phyloP scores from a whole-genome alignment of 2,113 vertebrate species.

The Festucalex cinctus region DNA sequence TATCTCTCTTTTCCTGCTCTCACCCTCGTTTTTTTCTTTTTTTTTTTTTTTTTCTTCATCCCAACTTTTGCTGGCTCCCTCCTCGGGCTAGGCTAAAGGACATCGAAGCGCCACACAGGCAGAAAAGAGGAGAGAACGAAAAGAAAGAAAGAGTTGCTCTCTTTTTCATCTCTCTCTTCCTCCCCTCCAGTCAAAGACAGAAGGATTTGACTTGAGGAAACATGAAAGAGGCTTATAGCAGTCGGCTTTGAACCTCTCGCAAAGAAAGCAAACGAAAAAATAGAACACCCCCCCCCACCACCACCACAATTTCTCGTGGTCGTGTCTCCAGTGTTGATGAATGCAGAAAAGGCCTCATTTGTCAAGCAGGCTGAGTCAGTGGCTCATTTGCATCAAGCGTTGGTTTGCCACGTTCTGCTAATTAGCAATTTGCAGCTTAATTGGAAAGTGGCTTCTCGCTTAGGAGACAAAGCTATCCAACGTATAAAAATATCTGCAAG shows the following conservation, averaged over 20 bases:
- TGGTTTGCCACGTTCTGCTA: conserved; percentile 77
- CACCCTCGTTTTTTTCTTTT: conserved; percentile 13
- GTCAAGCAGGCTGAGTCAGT: conserved; percentile 80
- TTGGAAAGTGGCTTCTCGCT: conserved; percentile 73
- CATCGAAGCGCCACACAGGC: conserved; percentile 47
- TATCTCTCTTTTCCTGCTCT: conserved; percentile 27
- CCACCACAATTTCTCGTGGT: conserved; percentile 66
- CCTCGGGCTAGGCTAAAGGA: conserved; percentile 67
- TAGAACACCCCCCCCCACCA: conserved; percentile 48
- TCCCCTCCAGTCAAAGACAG: conserved; percentile 72
- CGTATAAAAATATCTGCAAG: conserved; percentile 72
- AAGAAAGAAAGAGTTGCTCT: conserved; percentile 67
- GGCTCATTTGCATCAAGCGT: conserved; percentile 78
- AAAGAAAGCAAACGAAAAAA: conserved; percentile 55
- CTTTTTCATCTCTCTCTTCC: conserved; percentile 71
- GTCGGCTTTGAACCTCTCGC: conserved; percentile 75
- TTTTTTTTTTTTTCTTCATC: conserved; percentile 29
- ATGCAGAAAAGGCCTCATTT: conserved; percentile 78
- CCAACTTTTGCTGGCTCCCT: conserved; percentile 58
- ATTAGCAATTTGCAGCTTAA: conserved; percentile 84
- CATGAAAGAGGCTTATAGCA: conserved; percentile 79
- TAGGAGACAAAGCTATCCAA: conserved; percentile 71
- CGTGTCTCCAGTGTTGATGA: conserved; percentile 72
- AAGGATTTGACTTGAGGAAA: conserved; percentile 81
- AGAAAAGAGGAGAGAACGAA: conserved; percentile 25